These are phyloP conservation scores for Drosophila subquinaria DNA, from an alignment of 2,888 invertebrate genomes.

Conservation along the genomic window DNA sequence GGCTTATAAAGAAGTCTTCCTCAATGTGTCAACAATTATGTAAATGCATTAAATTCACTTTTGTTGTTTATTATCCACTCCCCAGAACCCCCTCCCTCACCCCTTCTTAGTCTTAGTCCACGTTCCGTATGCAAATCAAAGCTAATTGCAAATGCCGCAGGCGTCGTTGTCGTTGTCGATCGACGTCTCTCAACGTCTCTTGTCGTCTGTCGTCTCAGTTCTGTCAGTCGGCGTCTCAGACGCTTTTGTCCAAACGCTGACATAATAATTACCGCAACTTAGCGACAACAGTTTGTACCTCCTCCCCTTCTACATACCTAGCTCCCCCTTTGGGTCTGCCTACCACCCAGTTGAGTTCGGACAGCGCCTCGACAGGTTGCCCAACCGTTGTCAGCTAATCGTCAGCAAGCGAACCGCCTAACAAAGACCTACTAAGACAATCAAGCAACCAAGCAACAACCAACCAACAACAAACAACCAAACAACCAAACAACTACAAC, in stretches of 20 bases:
- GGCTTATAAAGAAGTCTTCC: slow-evolving; percentile 7
- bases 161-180: slow-evolving; percentile 59
- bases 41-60: slow-evolving; percentile 64
- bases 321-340: background rate
- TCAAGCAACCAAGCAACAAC: slow-evolving; percentile 14
- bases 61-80: slow-evolving; percentile 41
- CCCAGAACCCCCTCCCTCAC: background rate
- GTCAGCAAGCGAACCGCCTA: slow-evolving; percentile 45
- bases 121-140: slow-evolving; percentile 53
- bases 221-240: slow-evolving; percentile 40
- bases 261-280: slow-evolving; percentile 74
- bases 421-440: slow-evolving; percentile 46
- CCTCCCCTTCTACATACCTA: too few relatives aligned
- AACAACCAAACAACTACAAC: slow-evolving; percentile 8
- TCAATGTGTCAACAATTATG: slow-evolving; percentile 31
- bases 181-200: slow-evolving; percentile 11
- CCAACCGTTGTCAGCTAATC: slow-evolving; percentile 51
- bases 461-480: slow-evolving; percentile 13
- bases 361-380: slow-evolving; percentile 45
- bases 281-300: slow-evolving; percentile 33
- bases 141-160: slow-evolving; percentile 77
- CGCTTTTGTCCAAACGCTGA: slow-evolving; percentile 58
- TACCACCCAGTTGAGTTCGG: slow-evolving; percentile 1
- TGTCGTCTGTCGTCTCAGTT: slow-evolving; percentile 20
- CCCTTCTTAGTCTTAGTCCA: slow-evolving; percentile 2